Conservation (phyloP, 2,797 vertebrate species). For the Otolemur crassicaudatus region DNA sequence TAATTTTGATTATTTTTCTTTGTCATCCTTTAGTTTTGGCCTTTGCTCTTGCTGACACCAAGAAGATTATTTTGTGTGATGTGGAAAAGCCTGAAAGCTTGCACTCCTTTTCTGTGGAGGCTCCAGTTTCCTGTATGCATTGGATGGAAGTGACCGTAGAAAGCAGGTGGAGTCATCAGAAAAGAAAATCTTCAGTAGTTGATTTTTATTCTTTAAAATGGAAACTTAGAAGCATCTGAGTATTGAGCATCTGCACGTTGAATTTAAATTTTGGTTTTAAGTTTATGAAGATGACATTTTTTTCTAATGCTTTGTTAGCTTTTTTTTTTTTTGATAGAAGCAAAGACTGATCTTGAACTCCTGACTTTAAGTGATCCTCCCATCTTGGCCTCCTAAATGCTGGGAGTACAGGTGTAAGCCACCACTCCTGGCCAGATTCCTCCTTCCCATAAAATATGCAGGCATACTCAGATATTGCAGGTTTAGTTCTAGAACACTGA, state of each 20-base stretch:
- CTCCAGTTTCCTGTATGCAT: slow-evolving; percentile 95
- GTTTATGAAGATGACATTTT: slow-evolving; percentile 3
- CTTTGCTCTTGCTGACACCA: slow-evolving; percentile 96
- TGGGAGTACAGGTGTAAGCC: too few relatives aligned
- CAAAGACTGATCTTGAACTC: too few relatives aligned
- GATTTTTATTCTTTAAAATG: neutral
- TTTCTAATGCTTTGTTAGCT: neutral
- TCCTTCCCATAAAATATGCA: too few relatives aligned
- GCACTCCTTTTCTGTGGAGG: slow-evolving; percentile 94
- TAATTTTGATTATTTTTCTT: slow-evolving; percentile 30
- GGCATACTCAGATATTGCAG: neutral
- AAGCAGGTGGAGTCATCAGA: slow-evolving; percentile 89
- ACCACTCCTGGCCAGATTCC: too few relatives aligned
- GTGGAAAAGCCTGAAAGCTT: slow-evolving; percentile 98
- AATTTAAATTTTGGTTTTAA: slow-evolving; percentile 27
- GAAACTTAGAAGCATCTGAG: neutral
- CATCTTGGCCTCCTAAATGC: too few relatives aligned
- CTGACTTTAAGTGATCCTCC: too few relatives aligned
- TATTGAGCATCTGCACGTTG: neutral
- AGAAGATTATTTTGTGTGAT: slow-evolving; percentile 95
- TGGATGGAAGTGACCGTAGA: slow-evolving; percentile 99
- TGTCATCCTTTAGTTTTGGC: slow-evolving; percentile 92
- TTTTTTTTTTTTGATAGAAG: neutral
- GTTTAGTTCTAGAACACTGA: neutral
- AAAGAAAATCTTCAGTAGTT: neutral